phyloP scores from a whole-genome alignment of 2,888 invertebrate species.

The Odontomyia ornata region DNA sequence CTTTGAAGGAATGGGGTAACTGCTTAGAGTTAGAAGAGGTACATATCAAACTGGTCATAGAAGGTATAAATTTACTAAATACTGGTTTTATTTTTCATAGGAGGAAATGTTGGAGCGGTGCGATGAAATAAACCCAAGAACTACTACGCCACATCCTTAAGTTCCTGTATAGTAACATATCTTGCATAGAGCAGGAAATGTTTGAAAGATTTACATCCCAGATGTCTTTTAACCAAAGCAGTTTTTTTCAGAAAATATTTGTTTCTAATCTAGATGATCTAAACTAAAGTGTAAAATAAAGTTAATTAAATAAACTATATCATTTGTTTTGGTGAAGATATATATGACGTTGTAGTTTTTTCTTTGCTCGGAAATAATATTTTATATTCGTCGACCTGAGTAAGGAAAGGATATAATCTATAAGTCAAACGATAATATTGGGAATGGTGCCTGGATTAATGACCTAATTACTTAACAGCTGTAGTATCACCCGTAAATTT shows the following conservation, averaged over 20 bases:
- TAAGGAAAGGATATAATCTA: no score
- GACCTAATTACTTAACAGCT: no score
- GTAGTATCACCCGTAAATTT: no score
- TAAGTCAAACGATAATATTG: no score
- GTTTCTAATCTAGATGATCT: slow-evolving; percentile 25
- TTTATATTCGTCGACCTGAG: no score
- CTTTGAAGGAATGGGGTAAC: slow-evolving; percentile 91
- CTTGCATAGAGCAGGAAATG: background rate
- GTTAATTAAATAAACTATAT: slow-evolving; percentile 25
- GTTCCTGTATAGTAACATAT: background rate
- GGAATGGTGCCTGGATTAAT: no score
- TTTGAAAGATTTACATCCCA: slow-evolving; percentile 15
- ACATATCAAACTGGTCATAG: slow-evolving; percentile 52
- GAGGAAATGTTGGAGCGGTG: slow-evolving; percentile 82
- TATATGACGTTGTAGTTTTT: no score
- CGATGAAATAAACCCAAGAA: slow-evolving; percentile 69
- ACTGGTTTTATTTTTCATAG: slow-evolving; percentile 61
- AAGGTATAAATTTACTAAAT: background rate
- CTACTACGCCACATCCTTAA: slow-evolving; percentile 37
- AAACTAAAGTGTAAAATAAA: slow-evolving; percentile 27
- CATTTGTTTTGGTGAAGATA: no score
- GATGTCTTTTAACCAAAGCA: slow-evolving; percentile 40
- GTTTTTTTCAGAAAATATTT: slow-evolving; percentile 4
- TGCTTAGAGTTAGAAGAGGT: slow-evolving; percentile 87
- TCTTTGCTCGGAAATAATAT: no score